Evolutionary conservation across 2,797 vertebrate species (phyloP), one percentile per base, ranked within the genome.

Genomic region (Anolis apletophallus): DNA sequence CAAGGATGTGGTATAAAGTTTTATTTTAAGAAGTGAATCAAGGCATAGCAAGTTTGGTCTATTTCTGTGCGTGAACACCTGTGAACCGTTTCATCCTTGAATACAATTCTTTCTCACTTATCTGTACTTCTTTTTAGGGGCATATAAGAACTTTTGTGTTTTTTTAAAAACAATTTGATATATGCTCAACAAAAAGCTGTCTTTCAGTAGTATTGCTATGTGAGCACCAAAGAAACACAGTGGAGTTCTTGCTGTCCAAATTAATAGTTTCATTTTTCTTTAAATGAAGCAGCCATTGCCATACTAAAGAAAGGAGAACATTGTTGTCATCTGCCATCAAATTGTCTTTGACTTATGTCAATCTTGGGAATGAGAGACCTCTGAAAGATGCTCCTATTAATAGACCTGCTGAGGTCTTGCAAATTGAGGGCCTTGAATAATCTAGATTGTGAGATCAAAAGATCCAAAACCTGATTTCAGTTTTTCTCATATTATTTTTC

Each of bases 1-100:
- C 93, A 85, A 90, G 88, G 89, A 92, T 93, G 93, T 95, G 92
- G 78, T 90, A 9, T 86, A 81, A 88, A 72, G 80, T 90, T 91
- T 90, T 91, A 75, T 82, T 84, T 90, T 76, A 71, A 81, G 52
- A 87, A 75, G 89, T 85, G 68, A 75, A n/a, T 73, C n/a, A 80
- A 86, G 71, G n/a, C 87, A 72, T 40, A 88, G 68, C 59, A 74
- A 36, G 23, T 89, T 55, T 11, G 0, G 4, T 85, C 93, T 94
- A 85, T 91, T 94, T 96, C 91, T 93, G 36, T 92, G 85, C 72
- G 2, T 26, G 34, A 87, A 84, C 93, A 93, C 83, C 87, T 95
- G 93, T 91, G 84, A 90, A 68, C 32, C 89, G 61, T 57, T 90
- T 88, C 32, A 90, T 90, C 94, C 87, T 77, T 88, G 87, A 90